Conservation (phyloP, 2,888 invertebrate genomes). For the Tiliacea aurago region DNA sequence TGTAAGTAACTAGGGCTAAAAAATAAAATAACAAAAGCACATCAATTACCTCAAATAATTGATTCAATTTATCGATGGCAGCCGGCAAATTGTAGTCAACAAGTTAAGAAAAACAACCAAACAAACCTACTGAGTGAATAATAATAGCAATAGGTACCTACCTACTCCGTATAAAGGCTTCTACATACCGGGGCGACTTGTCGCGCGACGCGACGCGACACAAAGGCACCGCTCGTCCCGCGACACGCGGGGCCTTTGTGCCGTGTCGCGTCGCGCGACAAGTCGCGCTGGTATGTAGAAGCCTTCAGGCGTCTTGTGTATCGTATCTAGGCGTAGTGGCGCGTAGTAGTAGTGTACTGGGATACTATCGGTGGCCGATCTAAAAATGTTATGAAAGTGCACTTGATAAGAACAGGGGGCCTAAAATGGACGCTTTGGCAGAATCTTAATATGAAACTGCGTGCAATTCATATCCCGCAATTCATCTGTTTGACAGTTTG, state of each 20-base stretch:
- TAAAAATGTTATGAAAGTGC: conserved; percentile 64
- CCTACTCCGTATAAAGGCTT: conserved; percentile 27
- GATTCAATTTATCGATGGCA: conserved; percentile 38
- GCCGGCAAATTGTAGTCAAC: conserved; percentile 49
- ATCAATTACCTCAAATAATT: conserved; percentile 30
- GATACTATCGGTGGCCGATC: conserved; percentile 34
- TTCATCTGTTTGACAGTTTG: too few species aligned
- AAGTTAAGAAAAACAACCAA: conserved; percentile 41
- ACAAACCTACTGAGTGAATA: conserved; percentile 34
- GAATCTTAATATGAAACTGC: too few species aligned
- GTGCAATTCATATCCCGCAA: too few species aligned
- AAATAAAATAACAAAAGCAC: conserved; percentile 4
- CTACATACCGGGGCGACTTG: too few species aligned
- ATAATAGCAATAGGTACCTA: conserved; percentile 36
- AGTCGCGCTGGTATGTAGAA: too few species aligned
- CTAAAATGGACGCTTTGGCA: too few species aligned
- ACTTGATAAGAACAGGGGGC: conserved; percentile 58
- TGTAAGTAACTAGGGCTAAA: neutral
- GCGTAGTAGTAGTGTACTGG: conserved; percentile 36
- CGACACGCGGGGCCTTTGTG: too few species aligned
- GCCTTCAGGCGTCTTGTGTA: conserved; percentile 14
- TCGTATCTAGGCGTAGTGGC: conserved; percentile 3
- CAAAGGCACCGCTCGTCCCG: too few species aligned
- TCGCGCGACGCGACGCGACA: too few species aligned
- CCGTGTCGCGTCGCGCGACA: too few species aligned